Conservation (phyloP, 1,140 invertebrate species). For the Adoxophyes honmai region DNA sequence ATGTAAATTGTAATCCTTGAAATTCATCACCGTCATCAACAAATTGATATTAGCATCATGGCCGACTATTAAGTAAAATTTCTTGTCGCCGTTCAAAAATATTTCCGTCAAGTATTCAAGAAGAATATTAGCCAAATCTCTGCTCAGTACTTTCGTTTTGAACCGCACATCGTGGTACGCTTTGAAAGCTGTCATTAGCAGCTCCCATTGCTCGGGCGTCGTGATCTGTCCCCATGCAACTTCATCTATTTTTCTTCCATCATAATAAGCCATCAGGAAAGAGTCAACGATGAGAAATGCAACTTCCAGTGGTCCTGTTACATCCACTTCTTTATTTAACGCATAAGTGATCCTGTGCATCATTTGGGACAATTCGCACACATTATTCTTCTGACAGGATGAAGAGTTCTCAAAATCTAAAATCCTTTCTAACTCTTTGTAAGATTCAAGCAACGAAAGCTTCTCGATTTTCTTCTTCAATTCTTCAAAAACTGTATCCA, state of each 20-base stretch:
- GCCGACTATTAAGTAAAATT: conserved; percentile 4
- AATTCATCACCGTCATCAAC: conserved; percentile 1
- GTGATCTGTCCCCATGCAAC: conserved; percentile 57
- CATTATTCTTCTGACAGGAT: conserved; percentile 35
- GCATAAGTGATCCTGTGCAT: conserved; percentile 34
- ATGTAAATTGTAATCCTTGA: conserved; percentile 37
- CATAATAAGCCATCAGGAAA: conserved; percentile 62
- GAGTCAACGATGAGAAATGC: conserved; percentile 49
- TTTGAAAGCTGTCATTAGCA: conserved; percentile 34
- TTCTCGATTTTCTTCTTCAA: conserved; percentile 39
- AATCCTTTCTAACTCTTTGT: conserved; percentile 37
- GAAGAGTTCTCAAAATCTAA: conserved; percentile 47
- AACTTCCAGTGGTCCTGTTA: conserved; percentile 50
- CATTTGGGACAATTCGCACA: conserved; percentile 42
- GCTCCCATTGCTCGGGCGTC: conserved; percentile 33
- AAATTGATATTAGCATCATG: conserved; percentile 15
- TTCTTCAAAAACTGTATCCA: conserved; percentile 34
- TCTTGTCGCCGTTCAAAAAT: conserved; percentile 27
- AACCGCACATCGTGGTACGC: conserved; percentile 52
- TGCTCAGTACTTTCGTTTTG: conserved; percentile 42
- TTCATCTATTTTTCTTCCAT: conserved; percentile 39
- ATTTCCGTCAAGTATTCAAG: conserved; percentile 41
- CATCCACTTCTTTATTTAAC: conserved; percentile 36
- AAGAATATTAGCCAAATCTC: conserved; percentile 45
- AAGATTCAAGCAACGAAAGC: conserved; percentile 39